Percentiles rank a stretch among this genome's conserved stretches.
These are phyloP conservation scores for Phalloptychus januarius DNA, from an alignment of 2,797 vertebrate genomes.

Conservation along the genomic window DNA sequence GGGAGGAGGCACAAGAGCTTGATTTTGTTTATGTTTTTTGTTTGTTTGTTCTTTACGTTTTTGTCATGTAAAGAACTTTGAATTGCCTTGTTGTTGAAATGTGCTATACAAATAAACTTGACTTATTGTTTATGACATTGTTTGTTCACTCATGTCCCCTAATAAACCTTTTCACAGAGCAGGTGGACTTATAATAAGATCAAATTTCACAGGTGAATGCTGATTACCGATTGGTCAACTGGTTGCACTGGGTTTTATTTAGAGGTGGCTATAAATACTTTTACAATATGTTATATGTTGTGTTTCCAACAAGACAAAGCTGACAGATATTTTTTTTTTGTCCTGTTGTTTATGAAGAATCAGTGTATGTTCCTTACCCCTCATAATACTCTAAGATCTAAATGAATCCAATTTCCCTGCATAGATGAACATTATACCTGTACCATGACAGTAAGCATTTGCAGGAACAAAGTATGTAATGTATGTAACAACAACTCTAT, in stretches of 20 bases:
- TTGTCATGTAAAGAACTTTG: background rate
- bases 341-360: background rate
- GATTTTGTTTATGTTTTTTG: background rate
- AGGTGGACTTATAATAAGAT: background rate
- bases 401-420: background rate
- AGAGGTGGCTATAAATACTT: background rate
- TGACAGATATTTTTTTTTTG: background rate
- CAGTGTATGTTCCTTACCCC: background rate
- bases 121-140: background rate
- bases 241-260: background rate
- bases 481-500: constrained; percentile 34
- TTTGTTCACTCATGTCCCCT: background rate
- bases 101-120: background rate
- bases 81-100: background rate
- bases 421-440: background rate
- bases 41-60: background rate
- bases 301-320: background rate
- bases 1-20: no score
- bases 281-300: no score
- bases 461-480: constrained; percentile 23
- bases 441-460: constrained; percentile 12
- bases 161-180: background rate
- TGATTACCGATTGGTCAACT: background rate
- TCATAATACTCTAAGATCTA: background rate
- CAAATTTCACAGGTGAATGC: background rate